Evolutionary conservation across 2,797 vertebrate genomes (phyloP), one percentile per base, ranked within the genome.

Genomic region (Sebastes goodei): DNA sequence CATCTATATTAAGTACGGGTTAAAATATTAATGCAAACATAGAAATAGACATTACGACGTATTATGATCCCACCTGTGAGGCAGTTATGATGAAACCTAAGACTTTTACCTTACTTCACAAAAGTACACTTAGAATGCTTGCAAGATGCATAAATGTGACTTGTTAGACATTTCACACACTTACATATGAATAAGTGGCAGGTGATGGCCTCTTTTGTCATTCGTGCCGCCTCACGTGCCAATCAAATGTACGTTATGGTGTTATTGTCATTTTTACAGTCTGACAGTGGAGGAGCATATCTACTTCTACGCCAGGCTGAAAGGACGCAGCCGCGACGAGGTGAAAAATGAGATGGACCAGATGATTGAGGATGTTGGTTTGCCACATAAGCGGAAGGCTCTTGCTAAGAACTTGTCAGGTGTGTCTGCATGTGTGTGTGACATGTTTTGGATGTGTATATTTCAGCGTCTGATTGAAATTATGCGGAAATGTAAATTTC

Each of bases 201-300:
- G 68, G 15, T 7, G 52, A 38, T 63, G 62, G 32, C 35, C 35
- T 68, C 59, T 38, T 33, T 29, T 66, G 49, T 74, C 76, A 25
- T 42, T 64, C 15, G 0, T 32, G 33, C 30, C 25, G 5, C 12
- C 12, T 53, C 29, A 7, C 30, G 10, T 23, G 25, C 67, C 77
- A 77, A 2, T 80, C 75, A 87, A 32, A 69, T n/a, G 12, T 8
- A 0, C 6, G 0, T 53, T 38, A 4, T 29, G 8, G 27, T 66
- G 17, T 81, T 11, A 53, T 75, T 71, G 61, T 61, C 65, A 23
- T 53, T 38, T 80, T 59, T 12, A n/a, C 88, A 99, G 99, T 85
- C 92, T 99, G 84, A 99, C 98, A 2, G 98, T 99, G 2, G 99
- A 99, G 83, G 98, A 99, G 62, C 99, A 99, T 89, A 98, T 99